These are phyloP conservation scores for Ischnura elegans DNA, from an alignment of 2,888 invertebrate genomes.

Conservation along the genomic window DNA sequence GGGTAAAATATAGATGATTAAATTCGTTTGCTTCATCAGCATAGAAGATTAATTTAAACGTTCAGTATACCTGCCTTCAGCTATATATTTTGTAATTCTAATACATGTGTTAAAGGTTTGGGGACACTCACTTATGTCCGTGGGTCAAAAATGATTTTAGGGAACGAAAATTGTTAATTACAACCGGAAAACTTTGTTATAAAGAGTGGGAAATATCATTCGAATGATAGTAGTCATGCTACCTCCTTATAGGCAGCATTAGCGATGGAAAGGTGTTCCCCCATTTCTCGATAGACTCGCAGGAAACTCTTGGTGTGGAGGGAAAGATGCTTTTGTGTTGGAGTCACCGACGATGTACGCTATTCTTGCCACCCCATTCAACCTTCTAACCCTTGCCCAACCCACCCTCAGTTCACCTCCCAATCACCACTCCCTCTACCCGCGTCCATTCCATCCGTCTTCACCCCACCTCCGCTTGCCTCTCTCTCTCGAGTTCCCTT, in stretches of 20 bases:
- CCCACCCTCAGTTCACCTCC: neutral
- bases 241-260: neutral
- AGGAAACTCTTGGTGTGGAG: neutral
- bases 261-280: neutral
- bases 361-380: neutral
- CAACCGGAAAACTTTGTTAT: too few relatives aligned
- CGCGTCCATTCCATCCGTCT: neutral
- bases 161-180: too few relatives aligned
- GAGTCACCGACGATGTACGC: neutral
- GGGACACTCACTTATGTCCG: too few relatives aligned
- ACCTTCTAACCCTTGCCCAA: neutral
- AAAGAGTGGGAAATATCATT: too few relatives aligned
- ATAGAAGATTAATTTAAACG: too few relatives aligned
- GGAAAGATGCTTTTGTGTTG: neutral
- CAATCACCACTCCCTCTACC: constrained; percentile 3
- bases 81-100: too few relatives aligned
- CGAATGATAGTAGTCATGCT: too few relatives aligned
- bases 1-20: too few relatives aligned
- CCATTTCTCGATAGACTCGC: neutral
- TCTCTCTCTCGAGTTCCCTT: constrained; percentile 49
- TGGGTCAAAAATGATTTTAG: too few relatives aligned
- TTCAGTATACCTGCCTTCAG: too few relatives aligned
- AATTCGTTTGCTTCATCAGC: too few relatives aligned
- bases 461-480: neutral
- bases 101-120: too few relatives aligned